Evolutionary conservation across 2,888 invertebrate species (phyloP).

Genomic region (Eupithecia subfuscata): DNA sequence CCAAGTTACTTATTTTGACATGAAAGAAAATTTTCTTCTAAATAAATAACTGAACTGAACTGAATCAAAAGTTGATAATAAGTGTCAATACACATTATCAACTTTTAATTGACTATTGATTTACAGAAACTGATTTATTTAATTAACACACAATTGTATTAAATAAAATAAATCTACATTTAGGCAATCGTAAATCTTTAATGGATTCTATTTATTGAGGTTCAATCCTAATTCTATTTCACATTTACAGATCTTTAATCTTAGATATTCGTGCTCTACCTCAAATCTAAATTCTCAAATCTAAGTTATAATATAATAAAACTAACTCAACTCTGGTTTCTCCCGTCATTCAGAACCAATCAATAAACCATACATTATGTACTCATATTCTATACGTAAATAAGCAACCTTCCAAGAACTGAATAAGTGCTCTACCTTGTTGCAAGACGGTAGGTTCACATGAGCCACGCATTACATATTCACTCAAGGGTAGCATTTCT

Average conservation of each 20-base stretch:
- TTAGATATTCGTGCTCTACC: no score
- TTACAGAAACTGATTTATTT: no score
- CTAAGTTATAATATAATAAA: neutral
- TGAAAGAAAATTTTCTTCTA: no score
- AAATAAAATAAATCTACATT: neutral
- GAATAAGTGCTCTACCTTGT: neutral
- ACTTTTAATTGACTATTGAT: no score
- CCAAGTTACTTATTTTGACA: no score
- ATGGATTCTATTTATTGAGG: no score
- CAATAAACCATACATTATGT: neutral
- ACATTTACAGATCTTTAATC: neutral
- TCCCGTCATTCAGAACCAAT: neutral
- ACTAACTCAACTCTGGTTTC: neutral
- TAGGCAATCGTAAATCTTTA: neutral
- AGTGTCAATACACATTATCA: neutral
- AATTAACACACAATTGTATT: neutral
- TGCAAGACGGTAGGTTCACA: slow-evolving; percentile 29
- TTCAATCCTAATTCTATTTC: neutral
- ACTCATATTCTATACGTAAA: neutral
- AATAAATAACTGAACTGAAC: no score
- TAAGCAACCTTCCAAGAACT: neutral
- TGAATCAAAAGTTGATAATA: neutral
- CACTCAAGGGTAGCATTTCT: slow-evolving; percentile 58
- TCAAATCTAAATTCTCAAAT: neutral
- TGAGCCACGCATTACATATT: slow-evolving; percentile 52